These are phyloP conservation scores for Rhamnusium bicolor DNA, from an alignment of 2,888 invertebrate species.

Conservation along the genomic window DNA sequence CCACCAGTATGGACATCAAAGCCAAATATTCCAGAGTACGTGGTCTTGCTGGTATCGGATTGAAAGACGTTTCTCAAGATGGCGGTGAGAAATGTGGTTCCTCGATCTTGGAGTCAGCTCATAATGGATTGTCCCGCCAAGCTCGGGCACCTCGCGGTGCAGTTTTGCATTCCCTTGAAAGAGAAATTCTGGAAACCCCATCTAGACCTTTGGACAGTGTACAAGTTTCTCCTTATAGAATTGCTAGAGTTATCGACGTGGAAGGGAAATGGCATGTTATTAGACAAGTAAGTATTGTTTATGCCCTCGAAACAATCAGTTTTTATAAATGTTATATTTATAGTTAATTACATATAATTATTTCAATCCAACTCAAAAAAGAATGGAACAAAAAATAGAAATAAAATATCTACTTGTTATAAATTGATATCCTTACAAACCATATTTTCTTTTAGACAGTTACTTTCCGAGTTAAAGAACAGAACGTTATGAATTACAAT, in stretches of 20 bases:
- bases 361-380: too few species aligned
- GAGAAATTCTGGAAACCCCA: constrained; percentile 74
- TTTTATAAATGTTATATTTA: too few species aligned
- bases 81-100: constrained; percentile 74
- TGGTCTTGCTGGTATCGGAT: constrained; percentile 80
- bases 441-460: too few species aligned
- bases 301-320: too few species aligned
- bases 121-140: constrained; percentile 75
- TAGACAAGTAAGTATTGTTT: constrained; percentile 74
- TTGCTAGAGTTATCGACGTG: constrained; percentile 82
- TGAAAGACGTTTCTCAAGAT: constrained; percentile 73
- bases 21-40: constrained; percentile 83
- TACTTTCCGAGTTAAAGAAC: too few species aligned
- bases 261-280: constrained; percentile 82
- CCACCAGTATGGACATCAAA: constrained; percentile 82
- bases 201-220: constrained; percentile 74
- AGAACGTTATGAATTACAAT: too few species aligned
- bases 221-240: constrained; percentile 81
- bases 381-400: too few species aligned
- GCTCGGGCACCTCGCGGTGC: constrained; percentile 78
- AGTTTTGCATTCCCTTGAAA: constrained; percentile 77
- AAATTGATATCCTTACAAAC: too few species aligned
- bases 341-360: too few species aligned
- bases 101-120: constrained; percentile 71
- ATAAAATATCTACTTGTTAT: too few species aligned